Base-by-base conservation (phyloP, 2,888 invertebrate genomes). In the Platycnemis pennipes region DNA sequence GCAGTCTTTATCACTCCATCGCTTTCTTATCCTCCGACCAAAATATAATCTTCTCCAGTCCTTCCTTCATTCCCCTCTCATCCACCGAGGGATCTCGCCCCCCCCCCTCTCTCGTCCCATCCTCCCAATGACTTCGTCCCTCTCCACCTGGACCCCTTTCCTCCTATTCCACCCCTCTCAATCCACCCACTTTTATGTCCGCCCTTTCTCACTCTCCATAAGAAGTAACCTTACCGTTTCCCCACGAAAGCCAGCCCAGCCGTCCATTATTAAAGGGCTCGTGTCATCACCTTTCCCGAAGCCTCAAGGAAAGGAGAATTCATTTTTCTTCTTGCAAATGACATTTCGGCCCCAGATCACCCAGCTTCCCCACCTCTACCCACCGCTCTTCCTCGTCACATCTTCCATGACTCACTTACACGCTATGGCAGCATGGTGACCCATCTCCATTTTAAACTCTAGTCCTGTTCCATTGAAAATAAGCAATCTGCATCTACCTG, bases 1-100 rank as follows among this genome's bases (percentile, higher is more conserved):
- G 44, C 44, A 86, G 88, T 49, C 46, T 89, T 89, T 46, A 46
- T 89, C 88, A 49, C 88, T 86, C 46, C 88, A 89, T 89, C 88
- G 88, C 88, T 89, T 89, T 89, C 88, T 89, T 89, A 89, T 89
- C 53, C 88, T n/a, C 31, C 37, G 8, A 13, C 45, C n/a, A 22
- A 89, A 53, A 53, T 49, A 26, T 3, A n/a, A 2, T n/a, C 37
- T 0, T 11, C 56, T 56, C 56, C 56, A 3, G 49, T 49, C 88
- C 49, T 49, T 31, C 22, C 31, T 31, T 37, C 88, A 53, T 31
- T 53, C 26, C n/a, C 46, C 11, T 87, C 87, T 37, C 44, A 31
- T 87, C 86, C 19, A 19, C 88, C 22, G n/a, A 26, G 46, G 46
- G 26, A 22, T 46, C 8, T 31, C 19, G 3, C 87, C 42, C 4